These are phyloP conservation scores for Engraulis encrasicolus DNA, from an alignment of 2,113 vertebrate species.

Conservation along the genomic window DNA sequence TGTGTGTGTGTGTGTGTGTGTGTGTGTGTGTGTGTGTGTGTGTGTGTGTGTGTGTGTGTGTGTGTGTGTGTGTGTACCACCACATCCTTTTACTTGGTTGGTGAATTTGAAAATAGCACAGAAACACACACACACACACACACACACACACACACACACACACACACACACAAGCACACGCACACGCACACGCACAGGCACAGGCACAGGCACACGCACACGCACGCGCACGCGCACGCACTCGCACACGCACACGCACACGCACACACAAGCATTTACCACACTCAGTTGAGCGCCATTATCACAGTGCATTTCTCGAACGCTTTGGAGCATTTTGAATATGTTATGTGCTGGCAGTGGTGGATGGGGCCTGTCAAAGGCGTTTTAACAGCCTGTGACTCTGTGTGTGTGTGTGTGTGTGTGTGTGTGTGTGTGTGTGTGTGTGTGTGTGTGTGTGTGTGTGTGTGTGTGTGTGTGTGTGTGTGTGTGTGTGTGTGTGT, in stretches of 20 bases:
- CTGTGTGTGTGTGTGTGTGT: no score
- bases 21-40: no score
- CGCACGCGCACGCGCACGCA: not conserved
- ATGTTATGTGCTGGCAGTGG: constrained; percentile 31
- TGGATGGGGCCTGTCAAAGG: constrained; percentile 34
- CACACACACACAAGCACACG: no score
- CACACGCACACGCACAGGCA: not conserved
- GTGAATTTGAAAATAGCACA: no score
- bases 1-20: no score
- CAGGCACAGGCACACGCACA: not conserved
- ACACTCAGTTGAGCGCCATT: constrained; percentile 19
- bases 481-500: constrained; percentile 10
- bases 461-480: constrained; percentile 32
- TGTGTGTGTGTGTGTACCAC: not conserved
- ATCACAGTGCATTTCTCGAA: constrained; percentile 42
- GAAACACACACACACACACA: no score
- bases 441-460: no score
- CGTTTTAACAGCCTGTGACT: constrained; percentile 48
- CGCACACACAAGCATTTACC: not conserved
- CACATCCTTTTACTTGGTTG: not conserved
- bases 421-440: no score
- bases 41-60: no score
- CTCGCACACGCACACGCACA: not conserved
- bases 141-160: no score
- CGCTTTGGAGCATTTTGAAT: constrained; percentile 41